Percentiles rank a stretch among this genome's conserved stretches.
phyloP scores from a whole-genome alignment of 2,888 invertebrate species.

The Mycalesis mineus region DNA sequence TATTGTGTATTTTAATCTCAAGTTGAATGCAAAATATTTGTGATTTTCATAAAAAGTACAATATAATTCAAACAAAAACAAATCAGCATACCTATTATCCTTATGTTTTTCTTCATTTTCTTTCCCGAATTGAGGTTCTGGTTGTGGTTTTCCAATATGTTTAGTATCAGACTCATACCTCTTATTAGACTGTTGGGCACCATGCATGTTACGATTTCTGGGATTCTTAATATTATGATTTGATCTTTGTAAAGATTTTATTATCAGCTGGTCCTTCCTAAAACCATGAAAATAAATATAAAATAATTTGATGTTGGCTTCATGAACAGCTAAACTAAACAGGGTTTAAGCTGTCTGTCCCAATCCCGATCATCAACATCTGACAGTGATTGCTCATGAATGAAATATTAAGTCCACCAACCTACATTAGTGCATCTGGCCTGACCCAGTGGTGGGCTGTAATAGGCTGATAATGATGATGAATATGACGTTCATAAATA shows the following conservation, averaged over 20 bases:
- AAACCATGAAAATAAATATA: constrained; percentile 35
- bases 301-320: too few species aligned
- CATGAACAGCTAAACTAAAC: too few species aligned
- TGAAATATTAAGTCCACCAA: too few species aligned
- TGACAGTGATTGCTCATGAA: too few species aligned
- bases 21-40: too few species aligned
- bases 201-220: not conserved
- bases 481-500: too few species aligned
- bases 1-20: too few species aligned
- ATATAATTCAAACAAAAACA: not conserved
- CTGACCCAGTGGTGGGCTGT: too few species aligned
- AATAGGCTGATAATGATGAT: too few species aligned
- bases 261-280: constrained; percentile 59
- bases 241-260: constrained; percentile 45
- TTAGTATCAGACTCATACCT: constrained; percentile 8
- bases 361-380: too few species aligned
- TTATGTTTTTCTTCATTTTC: constrained; percentile 10
- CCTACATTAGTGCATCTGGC: too few species aligned
- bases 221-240: constrained; percentile 27
- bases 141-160: not conserved
- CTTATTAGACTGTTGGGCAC: constrained; percentile 6
- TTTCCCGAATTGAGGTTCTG: not conserved
- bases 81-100: constrained; percentile 15
- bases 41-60: not conserved
- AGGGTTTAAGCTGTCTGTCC: too few species aligned